Conservation (phyloP, 64 coral and sea anemone genomes). For the Anthopleura sola region DNA sequence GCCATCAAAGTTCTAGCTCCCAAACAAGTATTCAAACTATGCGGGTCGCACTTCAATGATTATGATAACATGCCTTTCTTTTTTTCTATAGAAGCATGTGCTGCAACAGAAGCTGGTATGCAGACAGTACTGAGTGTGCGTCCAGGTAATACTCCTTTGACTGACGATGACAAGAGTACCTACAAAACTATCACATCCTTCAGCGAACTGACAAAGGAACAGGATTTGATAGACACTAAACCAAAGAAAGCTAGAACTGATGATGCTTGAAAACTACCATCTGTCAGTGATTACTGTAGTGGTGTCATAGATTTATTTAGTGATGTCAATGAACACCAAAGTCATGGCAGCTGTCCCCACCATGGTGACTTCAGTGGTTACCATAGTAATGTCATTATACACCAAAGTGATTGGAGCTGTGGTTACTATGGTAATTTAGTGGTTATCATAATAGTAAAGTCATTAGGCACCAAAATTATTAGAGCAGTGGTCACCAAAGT, state of each 20-base stretch:
- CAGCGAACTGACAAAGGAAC: slow-evolving; percentile 16
- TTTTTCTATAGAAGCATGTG: slow-evolving; percentile 58
- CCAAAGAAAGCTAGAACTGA: slow-evolving; percentile 11
- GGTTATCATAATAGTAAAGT: too few species aligned
- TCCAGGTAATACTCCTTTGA: slow-evolving; percentile 61
- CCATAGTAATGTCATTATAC: too few species aligned
- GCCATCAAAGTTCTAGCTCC: too few species aligned
- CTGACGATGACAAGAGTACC: slow-evolving; percentile 39
- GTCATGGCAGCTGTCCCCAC: too few species aligned
- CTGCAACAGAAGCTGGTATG: slow-evolving; percentile 62
- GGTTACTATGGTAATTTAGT: too few species aligned
- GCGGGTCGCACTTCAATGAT: too few species aligned
- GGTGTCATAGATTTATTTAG: too few species aligned
- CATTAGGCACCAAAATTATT: too few species aligned
- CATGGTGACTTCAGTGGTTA: too few species aligned
- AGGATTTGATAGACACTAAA: neutral
- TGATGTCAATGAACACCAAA: neutral
- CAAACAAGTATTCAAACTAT: too few species aligned
- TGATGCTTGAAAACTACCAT: neutral
- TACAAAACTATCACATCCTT: slow-evolving; percentile 62
- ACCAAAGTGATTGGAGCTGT: too few species aligned
- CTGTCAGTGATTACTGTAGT: neutral
- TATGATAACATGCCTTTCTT: neutral
- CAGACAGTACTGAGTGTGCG: slow-evolving; percentile 64
- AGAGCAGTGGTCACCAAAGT: too few species aligned